Conservation (phyloP, 2,888 invertebrate species). For the Parnassius orleans region DNA sequence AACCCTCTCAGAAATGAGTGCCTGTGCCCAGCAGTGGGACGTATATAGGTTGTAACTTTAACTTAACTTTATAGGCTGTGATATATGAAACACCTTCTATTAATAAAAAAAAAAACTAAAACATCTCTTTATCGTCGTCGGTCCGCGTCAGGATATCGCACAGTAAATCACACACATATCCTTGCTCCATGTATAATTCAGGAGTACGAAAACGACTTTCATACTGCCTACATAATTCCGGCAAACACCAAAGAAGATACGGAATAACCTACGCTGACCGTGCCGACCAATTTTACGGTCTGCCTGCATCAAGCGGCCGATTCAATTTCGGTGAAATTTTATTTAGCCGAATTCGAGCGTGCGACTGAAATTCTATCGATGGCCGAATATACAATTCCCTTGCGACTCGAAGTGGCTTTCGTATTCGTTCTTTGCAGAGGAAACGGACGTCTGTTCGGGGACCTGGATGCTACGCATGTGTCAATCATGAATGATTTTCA, state of each 20-base stretch:
- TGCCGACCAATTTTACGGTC: conserved; percentile 76
- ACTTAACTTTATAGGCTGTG: no score
- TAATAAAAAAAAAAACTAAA: conserved; percentile 12
- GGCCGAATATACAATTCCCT: conserved; percentile 54
- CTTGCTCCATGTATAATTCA: conserved; percentile 73
- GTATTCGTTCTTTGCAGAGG: conserved; percentile 40
- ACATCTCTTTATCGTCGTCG: not conserved
- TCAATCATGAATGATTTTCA: no score
- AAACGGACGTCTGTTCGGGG: conserved; percentile 38
- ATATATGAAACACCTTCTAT: conserved; percentile 27
- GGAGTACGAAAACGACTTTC: conserved; percentile 62
- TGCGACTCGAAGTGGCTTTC: conserved; percentile 54
- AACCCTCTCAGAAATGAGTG: no score
- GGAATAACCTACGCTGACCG: conserved; percentile 51
- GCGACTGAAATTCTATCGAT: conserved; percentile 70
- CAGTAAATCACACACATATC: conserved; percentile 73
- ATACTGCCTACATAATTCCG: conserved; percentile 51
- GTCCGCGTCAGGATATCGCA: conserved; percentile 46
- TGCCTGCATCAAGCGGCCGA: conserved; percentile 65
- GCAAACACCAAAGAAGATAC: conserved; percentile 66
- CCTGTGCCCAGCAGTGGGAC: no score
- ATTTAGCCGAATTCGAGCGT: conserved; percentile 69
- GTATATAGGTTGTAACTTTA: no score
- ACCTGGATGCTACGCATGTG: conserved; percentile 16
- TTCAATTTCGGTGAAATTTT: conserved; percentile 79